A percentile compares a stretch with the other conserved stretches of the same genome.
Conservation (phyloP, 2,888 invertebrate genomes). For the Nomada fabriciana region DNA sequence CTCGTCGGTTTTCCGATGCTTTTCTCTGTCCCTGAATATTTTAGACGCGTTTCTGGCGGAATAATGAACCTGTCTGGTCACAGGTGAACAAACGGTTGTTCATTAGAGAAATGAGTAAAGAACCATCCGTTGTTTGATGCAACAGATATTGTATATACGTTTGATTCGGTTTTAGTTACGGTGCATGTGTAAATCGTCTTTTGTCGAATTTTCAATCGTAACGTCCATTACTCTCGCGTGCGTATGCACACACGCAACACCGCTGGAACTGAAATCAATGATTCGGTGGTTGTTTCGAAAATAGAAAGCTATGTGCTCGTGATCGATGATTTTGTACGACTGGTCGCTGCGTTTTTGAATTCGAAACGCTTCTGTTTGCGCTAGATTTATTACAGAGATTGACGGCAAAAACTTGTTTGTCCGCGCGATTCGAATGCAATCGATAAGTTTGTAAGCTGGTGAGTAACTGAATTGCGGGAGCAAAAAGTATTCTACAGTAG, state of each 20-base stretch:
- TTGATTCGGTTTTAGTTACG: too few relatives aligned
- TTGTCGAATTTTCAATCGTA: not conserved
- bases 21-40: conserved; percentile 16
- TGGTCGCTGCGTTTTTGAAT: conserved; percentile 16
- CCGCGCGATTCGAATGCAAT: not conserved
- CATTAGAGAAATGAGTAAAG: not conserved
- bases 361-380: not conserved
- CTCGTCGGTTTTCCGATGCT: not conserved
- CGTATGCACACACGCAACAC: too few relatives aligned
- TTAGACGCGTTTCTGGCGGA: conserved; percentile 15
- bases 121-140: not conserved
- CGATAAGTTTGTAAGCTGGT: conserved; percentile 12
- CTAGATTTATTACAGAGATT: conserved; percentile 18
- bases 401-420: conserved; percentile 2
- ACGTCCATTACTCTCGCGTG: not conserved
- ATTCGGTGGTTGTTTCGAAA: conserved; percentile 9
- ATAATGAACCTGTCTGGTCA: conserved; percentile 16
- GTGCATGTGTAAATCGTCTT: not conserved
- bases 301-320: not conserved
- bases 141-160: too few relatives aligned
- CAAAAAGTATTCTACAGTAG: not conserved
- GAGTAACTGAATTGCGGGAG: conserved; percentile 3
- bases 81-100: not conserved
- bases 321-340: conserved; percentile 3
- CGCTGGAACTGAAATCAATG: not conserved